A percentile compares a stretch with the other conserved stretches of the same genome.
phyloP scores from a whole-genome alignment of 2,888 invertebrate species.

The Caenorhabditis zanzibari region DNA sequence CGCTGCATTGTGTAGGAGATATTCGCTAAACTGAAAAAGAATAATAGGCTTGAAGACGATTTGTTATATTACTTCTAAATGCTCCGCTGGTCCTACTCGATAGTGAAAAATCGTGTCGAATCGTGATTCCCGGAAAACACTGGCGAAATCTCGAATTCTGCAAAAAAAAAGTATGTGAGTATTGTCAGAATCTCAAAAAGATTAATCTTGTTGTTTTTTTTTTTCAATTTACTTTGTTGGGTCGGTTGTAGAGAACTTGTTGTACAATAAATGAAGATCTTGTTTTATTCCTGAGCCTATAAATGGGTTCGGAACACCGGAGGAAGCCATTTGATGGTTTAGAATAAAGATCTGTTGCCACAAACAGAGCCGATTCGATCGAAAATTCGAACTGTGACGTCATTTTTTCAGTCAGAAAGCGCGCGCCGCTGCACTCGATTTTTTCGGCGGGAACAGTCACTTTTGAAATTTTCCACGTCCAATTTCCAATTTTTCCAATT shows the following conservation, averaged over 20 bases:
- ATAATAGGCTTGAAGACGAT: neutral
- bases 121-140: conserved; percentile 56
- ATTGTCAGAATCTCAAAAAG: no score
- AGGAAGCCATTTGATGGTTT: conserved; percentile 34
- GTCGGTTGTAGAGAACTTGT: conserved; percentile 42
- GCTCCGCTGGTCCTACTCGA: conserved; percentile 64
- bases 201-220: no score
- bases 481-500: neutral
- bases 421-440: neutral
- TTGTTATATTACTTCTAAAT: conserved; percentile 60
- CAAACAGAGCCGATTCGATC: neutral
- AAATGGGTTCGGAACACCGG: conserved; percentile 31
- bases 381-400: neutral
- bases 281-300: conserved; percentile 54
- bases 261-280: conserved; percentile 60
- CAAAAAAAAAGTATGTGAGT: conserved; percentile 8
- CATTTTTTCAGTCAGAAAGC: neutral
- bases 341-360: neutral
- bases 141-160: conserved; percentile 65
- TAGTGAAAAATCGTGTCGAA: conserved; percentile 67
- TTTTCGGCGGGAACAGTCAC: neutral
- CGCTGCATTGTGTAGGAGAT: conserved; percentile 64
- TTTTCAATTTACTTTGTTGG: conserved; percentile 41
- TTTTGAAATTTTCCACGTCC: neutral
- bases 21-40: conserved; percentile 70